Base-by-base conservation (phyloP, 92 coral and sea anemone genomes). In the Scolanthus callimorphus region DNA sequence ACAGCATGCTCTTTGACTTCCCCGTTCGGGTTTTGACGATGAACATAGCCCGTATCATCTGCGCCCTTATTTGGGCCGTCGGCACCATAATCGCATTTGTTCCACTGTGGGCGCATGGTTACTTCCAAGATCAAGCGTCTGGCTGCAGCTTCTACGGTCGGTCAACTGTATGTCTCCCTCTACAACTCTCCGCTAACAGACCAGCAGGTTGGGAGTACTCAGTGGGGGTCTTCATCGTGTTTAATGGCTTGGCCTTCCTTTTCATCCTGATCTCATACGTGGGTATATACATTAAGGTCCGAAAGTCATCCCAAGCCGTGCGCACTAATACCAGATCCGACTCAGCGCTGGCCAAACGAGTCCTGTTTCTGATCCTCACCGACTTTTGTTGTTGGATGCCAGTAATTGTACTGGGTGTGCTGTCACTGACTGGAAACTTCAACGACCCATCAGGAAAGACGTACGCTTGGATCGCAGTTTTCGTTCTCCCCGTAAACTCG, bases 311-410 rank as follows among this genome's bases (percentile, higher is more conserved):
- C 2, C 60, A 37, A 10, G 76, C 77, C 10, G 82, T 62, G 20
- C 46, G 88, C 11, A 81, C 82, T 3, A 70, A 57, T 28, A 68
- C 52, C 10, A 81, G 63, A 15, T 30, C 59, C 3, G 88, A 81
- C 20, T 48, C 88, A 17, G 71, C 78, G 1, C 62, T 81, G 70
- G 82, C 88, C 20, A 51, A 49, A 21, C 74, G 57, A 39, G 45
- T 66, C 27, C 45, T 81, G 53, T 74, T 81, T 39, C 67, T 81
- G 37, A 62, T 81, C 27, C 66, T 74, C 10, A 81, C 88, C 20
- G 88, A 81, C 67, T 74, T 81, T 49, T 53, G 63, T 21, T 81
- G 88, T 43, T 81, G 88, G 88, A 81, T 81, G 82, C 88, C 88
- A 2, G 88, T 81, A 27, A 81, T 74, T 51, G 26, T 81, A 29